These are phyloP conservation scores for Cyphomyrus plagiostoma DNA, from an alignment of 2,113 vertebrate species.

Conservation along the genomic window DNA sequence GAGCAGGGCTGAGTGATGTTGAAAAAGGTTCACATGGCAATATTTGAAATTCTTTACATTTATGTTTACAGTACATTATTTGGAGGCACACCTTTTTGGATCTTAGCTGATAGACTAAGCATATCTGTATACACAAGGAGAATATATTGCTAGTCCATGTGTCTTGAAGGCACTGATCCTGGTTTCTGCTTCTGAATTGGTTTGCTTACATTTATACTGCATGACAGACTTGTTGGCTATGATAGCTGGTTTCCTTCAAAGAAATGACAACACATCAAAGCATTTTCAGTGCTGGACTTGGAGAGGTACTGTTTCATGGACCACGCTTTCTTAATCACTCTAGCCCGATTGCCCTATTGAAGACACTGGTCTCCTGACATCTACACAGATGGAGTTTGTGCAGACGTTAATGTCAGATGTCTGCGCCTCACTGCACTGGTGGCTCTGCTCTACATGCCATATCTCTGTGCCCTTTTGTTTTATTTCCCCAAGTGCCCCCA, in stretches of 20 bases:
- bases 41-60: background rate
- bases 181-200: background rate
- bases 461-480: background rate
- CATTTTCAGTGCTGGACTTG: background rate
- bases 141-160: background rate
- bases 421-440: background rate
- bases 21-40: background rate
- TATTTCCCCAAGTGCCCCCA: background rate
- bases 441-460: background rate
- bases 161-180: background rate
- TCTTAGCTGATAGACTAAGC: background rate
- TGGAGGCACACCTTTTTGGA: background rate
- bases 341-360: background rate
- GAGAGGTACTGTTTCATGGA: background rate
- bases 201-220: background rate
- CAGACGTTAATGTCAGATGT: conserved; percentile 2
- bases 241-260: background rate
- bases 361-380: background rate
- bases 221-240: background rate
- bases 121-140: background rate
- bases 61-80: background rate
- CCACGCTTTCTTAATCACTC: background rate
- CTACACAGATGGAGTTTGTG: background rate
- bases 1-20: background rate
- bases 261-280: conserved; percentile 6